A percentile compares a stretch with the other conserved stretches of the same genome.
Conservation (phyloP, 2,888 invertebrate species). For the Ceramica pisi region DNA sequence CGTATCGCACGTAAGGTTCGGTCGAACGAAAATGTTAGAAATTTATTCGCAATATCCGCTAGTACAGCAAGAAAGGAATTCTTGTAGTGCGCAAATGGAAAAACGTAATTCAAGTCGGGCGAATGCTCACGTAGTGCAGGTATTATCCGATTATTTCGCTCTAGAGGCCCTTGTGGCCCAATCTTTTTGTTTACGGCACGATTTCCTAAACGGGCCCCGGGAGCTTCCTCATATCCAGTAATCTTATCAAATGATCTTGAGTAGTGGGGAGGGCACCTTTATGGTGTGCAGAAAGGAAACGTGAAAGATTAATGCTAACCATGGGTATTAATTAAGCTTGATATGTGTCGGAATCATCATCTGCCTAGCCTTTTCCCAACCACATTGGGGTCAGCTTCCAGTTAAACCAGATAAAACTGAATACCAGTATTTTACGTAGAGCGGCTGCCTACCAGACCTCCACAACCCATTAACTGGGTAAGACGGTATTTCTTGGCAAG, state of each 20-base stretch:
- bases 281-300: slow-evolving; percentile 45
- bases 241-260: slow-evolving; percentile 63
- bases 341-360: slow-evolving; percentile 6
- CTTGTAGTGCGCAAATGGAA: slow-evolving; percentile 66
- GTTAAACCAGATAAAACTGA: no score
- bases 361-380: no score
- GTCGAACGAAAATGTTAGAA: slow-evolving; percentile 64
- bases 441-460: no score
- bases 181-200: slow-evolving; percentile 63
- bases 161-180: slow-evolving; percentile 24
- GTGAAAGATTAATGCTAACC: slow-evolving; percentile 34
- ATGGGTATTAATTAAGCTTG: not conserved
- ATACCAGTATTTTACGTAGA: no score
- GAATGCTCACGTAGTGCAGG: slow-evolving; percentile 63
- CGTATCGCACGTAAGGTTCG: slow-evolving; percentile 59
- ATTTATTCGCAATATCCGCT: slow-evolving; percentile 67
- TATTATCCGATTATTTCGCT: slow-evolving; percentile 67
- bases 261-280: slow-evolving; percentile 51
- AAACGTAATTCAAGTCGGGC: slow-evolving; percentile 60
- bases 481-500: no score
- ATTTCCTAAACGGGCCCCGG: slow-evolving; percentile 48
- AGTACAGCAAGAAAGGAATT: slow-evolving; percentile 60
- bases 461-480: no score
- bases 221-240: slow-evolving; percentile 60
- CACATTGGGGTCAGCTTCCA: no score